A percentile compares a stretch with the other conserved stretches of the same genome.
Evolutionary conservation across 2,888 invertebrate species (phyloP).

Genomic region (Acrobasis repandana): DNA sequence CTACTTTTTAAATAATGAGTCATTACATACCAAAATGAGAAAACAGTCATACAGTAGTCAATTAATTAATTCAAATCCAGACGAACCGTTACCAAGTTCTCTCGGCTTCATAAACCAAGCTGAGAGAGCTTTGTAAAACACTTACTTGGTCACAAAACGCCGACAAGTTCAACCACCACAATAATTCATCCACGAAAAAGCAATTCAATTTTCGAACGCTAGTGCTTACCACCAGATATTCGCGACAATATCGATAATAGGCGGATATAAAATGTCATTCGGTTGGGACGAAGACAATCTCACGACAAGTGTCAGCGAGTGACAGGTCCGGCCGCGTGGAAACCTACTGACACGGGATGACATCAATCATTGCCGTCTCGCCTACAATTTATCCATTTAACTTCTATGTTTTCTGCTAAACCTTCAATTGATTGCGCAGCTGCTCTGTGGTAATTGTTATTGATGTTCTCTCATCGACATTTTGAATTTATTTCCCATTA

Average conservation of each 20-base stretch:
- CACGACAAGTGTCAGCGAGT: conserved; percentile 32
- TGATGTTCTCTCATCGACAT: not conserved
- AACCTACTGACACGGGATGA: conserved; percentile 15
- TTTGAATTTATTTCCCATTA: not conserved
- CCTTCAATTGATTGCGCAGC: not conserved
- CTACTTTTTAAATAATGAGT: no score
- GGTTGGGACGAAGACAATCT: conserved; percentile 25
- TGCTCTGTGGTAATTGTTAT: not conserved
- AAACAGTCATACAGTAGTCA: no score
- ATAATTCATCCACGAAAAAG: not conserved
- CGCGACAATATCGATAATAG: conserved; percentile 20
- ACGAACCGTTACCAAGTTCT: no score
- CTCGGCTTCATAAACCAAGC: no score
- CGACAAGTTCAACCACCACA: not conserved
- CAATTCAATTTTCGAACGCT: not conserved
- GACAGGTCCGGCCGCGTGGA: conserved; percentile 34
- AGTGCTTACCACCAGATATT: conserved; percentile 9
- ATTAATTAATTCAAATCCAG: no score
- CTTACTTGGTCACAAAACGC: not conserved
- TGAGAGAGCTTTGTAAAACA: no score
- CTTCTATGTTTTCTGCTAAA: conserved; percentile 9
- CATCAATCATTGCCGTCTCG: conserved; percentile 12
- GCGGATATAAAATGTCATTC: not conserved
- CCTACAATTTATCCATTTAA: not conserved
- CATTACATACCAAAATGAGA: no score